phyloP scores from a whole-genome alignment of 2,797 vertebrate genomes.

The Poecilia velifera region DNA sequence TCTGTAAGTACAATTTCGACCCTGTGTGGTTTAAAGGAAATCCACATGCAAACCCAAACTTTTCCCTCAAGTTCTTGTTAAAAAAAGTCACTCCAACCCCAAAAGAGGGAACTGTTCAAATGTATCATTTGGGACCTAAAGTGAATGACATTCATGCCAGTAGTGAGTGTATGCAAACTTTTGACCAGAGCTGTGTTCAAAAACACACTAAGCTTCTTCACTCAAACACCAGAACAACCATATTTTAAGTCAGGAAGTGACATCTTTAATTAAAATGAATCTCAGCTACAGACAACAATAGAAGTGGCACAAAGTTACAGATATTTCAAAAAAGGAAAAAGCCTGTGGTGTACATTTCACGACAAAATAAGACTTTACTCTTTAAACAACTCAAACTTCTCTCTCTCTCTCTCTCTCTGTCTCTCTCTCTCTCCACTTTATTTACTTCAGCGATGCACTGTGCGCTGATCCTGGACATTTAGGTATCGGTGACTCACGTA shows the following conservation, averaged over 20 bases:
- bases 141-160: neutral
- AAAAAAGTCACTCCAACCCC: neutral
- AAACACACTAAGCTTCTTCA: constrained; percentile 30
- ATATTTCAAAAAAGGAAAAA: constrained; percentile 60
- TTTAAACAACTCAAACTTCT: constrained; percentile 28
- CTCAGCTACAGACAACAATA: constrained; percentile 54
- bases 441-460: constrained; percentile 49
- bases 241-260: constrained; percentile 64
- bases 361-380: constrained; percentile 31
- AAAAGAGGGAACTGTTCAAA: neutral
- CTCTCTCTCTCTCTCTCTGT: neutral
- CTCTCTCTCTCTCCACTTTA: constrained; percentile 13
- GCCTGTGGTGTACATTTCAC: constrained; percentile 46
- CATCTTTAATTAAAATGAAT: constrained; percentile 74
- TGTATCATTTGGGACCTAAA: neutral
- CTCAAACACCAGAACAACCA: constrained; percentile 53
- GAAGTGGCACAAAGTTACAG: constrained; percentile 65
- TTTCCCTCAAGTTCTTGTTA: neutral
- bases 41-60: neutral
- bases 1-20: neutral
- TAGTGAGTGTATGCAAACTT: neutral
- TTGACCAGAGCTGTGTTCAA: neutral
- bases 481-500: constrained; percentile 66
- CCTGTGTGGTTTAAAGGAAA: neutral
- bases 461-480: constrained; percentile 48